Percentiles rank a stretch among this genome's conserved stretches.
phyloP scores from a whole-genome alignment of 2,113 vertebrate genomes.

The Antechinus stuartii region DNA sequence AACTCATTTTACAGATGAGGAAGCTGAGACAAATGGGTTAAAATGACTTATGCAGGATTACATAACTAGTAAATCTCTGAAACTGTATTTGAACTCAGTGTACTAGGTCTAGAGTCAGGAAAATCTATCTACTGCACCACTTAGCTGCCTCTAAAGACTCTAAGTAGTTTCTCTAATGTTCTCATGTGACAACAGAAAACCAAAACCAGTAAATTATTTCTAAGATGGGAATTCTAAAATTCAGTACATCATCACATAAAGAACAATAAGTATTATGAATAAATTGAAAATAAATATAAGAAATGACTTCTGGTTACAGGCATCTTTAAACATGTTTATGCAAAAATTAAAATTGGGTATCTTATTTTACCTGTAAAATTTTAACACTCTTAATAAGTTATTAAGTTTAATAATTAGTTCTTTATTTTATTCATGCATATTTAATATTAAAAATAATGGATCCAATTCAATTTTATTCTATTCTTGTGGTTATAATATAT shows the following conservation, averaged over 20 bases:
- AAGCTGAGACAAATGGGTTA: background rate
- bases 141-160: background rate
- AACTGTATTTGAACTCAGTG: background rate
- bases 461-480: slow-evolving; percentile 29
- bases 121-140: background rate
- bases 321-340: background rate
- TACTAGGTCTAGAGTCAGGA: background rate
- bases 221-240: background rate
- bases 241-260: background rate
- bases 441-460: background rate
- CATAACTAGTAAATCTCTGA: background rate
- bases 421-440: slow-evolving; percentile 17
- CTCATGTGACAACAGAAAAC: background rate
- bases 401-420: slow-evolving; percentile 39
- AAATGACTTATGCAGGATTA: background rate
- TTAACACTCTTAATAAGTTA: slow-evolving; percentile 49
- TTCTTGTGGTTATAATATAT: slow-evolving; percentile 34
- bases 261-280: background rate
- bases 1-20: background rate
- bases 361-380: slow-evolving; percentile 26
- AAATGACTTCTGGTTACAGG: slow-evolving; percentile 10
- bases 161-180: background rate
- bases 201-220: background rate
- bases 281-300: background rate
- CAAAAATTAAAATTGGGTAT: background rate